Evolutionary conservation across 2,888 invertebrate species (phyloP).

Genomic region (Girardia tigrina): DNA sequence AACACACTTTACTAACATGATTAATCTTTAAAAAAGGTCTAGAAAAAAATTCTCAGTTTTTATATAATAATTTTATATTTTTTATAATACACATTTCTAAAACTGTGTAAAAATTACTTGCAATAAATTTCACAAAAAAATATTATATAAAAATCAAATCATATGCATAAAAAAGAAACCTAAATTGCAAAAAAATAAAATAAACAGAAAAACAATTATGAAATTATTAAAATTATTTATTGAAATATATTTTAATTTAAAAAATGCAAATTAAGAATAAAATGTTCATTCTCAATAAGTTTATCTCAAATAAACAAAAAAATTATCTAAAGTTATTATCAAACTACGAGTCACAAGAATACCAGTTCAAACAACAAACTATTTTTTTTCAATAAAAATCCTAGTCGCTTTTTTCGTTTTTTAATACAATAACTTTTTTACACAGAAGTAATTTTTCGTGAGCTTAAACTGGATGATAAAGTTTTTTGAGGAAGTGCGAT

Average conservation of each 20-base stretch:
- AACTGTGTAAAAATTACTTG: no score
- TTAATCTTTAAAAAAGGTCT: no score
- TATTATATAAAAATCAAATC: no score
- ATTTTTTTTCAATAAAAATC: neutral
- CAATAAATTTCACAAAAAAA: neutral
- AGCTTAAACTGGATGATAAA: neutral
- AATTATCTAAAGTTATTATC: slow-evolving; percentile 9
- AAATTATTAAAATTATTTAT: neutral
- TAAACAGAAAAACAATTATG: neutral
- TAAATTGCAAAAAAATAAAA: neutral
- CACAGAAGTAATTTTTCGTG: slow-evolving; percentile 4
- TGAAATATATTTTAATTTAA: slow-evolving; percentile 4
- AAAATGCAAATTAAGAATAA: slow-evolving; percentile 14
- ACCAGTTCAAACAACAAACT: slow-evolving; percentile 19
- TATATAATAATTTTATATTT: no score
- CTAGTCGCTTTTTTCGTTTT: neutral
- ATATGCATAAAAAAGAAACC: neutral
- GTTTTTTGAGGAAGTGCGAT: slow-evolving; percentile 1
- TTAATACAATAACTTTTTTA: neutral
- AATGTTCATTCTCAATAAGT: slow-evolving; percentile 8
- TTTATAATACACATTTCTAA: no score
- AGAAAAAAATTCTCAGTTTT: no score
- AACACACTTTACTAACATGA: no score
- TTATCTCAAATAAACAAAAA: slow-evolving; percentile 11
- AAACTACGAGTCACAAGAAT: slow-evolving; percentile 2